These are phyloP conservation scores for Laterallus jamaicensis DNA, from an alignment of 2,113 vertebrate genomes.

Conservation along the genomic window DNA sequence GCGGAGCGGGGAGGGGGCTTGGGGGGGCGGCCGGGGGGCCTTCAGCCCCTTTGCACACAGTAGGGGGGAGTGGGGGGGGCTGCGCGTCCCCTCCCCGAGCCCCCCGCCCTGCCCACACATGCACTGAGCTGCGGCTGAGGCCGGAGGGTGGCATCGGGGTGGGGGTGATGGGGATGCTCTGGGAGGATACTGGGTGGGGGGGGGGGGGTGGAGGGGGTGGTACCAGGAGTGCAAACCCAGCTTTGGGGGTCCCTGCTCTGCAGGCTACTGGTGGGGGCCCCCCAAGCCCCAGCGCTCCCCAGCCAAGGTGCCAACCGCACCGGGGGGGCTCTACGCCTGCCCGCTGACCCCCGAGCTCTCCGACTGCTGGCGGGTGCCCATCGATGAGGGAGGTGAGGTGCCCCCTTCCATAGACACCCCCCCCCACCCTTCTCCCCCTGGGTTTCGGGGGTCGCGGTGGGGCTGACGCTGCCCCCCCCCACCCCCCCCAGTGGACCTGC, in stretches of 20 bases:
- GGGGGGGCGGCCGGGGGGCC: background rate
- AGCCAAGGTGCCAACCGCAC: slow-evolving; percentile 80
- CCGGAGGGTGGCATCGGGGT: background rate
- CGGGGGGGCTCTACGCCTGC: slow-evolving; percentile 86
- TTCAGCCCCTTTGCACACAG: background rate
- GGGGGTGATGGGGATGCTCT: background rate
- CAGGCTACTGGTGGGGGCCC: slow-evolving; percentile 92
- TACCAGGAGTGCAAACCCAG: background rate
- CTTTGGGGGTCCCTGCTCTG: background rate
- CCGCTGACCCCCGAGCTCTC: slow-evolving; percentile 84
- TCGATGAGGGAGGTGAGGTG: slow-evolving; percentile 83
- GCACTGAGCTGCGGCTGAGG: background rate
- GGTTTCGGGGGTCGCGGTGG: fast-evolving
- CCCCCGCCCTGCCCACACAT: background rate
- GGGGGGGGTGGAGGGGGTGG: background rate
- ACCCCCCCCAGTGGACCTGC: slow-evolving; percentile 65
- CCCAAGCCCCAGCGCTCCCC: slow-evolving; percentile 82
- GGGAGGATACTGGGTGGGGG: no score
- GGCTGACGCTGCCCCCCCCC: background rate
- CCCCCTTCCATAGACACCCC: no score
- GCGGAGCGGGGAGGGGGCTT: background rate
- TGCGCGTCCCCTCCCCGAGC: background rate
- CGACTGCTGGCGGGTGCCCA: slow-evolving; percentile 88
- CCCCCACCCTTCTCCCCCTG: background rate
- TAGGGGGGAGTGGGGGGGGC: background rate